A percentile compares a stretch with the other conserved stretches of the same genome.
Conservation (phyloP, 1,140 invertebrate species). For the Pteromalus puparum region DNA sequence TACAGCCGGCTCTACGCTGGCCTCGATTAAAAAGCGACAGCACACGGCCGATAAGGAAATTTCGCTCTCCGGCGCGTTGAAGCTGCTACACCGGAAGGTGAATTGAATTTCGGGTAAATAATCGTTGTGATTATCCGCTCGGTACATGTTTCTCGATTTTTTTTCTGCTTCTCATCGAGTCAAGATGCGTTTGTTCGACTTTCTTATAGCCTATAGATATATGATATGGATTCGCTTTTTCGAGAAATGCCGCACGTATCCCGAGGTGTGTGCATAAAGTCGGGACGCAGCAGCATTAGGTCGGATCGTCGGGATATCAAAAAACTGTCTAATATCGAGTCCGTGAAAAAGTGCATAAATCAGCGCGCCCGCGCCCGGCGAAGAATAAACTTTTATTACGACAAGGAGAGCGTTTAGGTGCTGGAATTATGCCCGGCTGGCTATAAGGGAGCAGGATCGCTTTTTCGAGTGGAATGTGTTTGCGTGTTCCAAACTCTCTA, state of each 20-base stretch:
- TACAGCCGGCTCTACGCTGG: not conserved
- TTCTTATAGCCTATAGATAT: too few relatives aligned
- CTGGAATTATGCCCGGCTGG: not conserved
- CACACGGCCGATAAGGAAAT: not conserved
- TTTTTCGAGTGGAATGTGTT: too few relatives aligned
- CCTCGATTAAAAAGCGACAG: slow-evolving; percentile 6
- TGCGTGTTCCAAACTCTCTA: too few relatives aligned
- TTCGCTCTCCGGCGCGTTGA: not conserved
- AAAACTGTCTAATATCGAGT: slow-evolving; percentile 40
- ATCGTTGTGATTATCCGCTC: not conserved
- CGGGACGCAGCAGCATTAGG: slow-evolving; percentile 10
- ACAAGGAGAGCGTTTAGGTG: slow-evolving; percentile 2
- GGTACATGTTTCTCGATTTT: too few relatives aligned
- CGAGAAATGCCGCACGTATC: too few relatives aligned
- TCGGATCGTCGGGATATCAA: not conserved
- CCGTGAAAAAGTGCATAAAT: slow-evolving; percentile 17
- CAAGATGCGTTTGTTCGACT: too few relatives aligned
- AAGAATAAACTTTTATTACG: slow-evolving; percentile 31
- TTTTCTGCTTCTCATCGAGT: too few relatives aligned
- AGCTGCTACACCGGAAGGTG: not conserved
- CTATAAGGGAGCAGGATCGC: not conserved
- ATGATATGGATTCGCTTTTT: too few relatives aligned
- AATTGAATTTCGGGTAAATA: slow-evolving; percentile 10
- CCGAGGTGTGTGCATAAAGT: not conserved
- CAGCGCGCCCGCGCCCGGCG: not conserved